Percentiles rank a stretch among this genome's conserved stretches.
phyloP scores from a whole-genome alignment of 2,797 vertebrate genomes.

The Pantherophis alleghaniensis region DNA sequence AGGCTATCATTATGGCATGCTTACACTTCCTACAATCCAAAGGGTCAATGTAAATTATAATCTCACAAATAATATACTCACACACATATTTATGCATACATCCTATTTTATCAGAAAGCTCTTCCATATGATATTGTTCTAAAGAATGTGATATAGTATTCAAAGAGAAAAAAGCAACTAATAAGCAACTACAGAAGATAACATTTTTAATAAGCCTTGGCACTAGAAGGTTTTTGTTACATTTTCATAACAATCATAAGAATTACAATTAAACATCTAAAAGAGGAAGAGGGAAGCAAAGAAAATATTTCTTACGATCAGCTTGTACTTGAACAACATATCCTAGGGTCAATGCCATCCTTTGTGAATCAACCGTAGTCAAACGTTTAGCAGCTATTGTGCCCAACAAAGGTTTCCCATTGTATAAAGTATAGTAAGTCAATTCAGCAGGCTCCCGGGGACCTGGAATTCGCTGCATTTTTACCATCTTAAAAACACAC shows the following conservation, averaged over 20 bases:
- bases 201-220: neutral
- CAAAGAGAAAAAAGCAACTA: neutral
- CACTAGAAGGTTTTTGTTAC: neutral
- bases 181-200: neutral
- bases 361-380: constrained; percentile 95
- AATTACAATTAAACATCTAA: neutral
- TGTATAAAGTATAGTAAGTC: constrained; percentile 91
- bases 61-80: neutral
- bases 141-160: neutral
- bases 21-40: neutral
- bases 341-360: constrained; percentile 93
- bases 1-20: neutral
- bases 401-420: constrained; percentile 84
- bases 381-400: constrained; percentile 91
- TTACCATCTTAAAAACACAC: constrained; percentile 86
- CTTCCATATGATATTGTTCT: neutral
- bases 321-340: constrained; percentile 96
- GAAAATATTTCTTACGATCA: constrained; percentile 82
- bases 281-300: neutral
- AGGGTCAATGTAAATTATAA: neutral
- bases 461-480: constrained; percentile 86
- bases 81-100: neutral
- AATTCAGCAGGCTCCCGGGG: constrained; percentile 90
- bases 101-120: neutral
- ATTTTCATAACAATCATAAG: neutral